Conservation (phyloP, 2,797 vertebrate species). For the Fringilla coelebs region DNA sequence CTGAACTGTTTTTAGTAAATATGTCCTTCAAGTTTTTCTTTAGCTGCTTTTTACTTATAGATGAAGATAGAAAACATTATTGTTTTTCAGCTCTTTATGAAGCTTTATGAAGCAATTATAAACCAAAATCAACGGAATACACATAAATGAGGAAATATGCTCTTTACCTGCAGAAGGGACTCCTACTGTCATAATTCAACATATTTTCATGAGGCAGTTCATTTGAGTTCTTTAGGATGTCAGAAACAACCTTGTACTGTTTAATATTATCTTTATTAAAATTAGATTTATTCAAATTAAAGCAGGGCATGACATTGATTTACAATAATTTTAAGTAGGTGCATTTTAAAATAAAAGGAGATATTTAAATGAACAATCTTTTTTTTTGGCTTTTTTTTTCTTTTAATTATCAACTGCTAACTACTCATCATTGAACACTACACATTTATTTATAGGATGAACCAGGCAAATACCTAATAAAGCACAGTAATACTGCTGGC, state of each 20-base stretch:
- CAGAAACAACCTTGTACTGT: conserved; percentile 4
- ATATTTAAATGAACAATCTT: conserved; percentile 4
- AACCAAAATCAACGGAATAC: neutral
- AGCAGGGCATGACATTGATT: conserved; percentile 39
- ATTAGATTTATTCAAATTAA: conserved; percentile 44
- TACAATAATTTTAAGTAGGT: conserved; percentile 13
- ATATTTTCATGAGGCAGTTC: neutral
- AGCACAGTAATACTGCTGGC: neutral
- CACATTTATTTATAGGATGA: conserved; percentile 32
- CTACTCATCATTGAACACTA: neutral
- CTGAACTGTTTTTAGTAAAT: neutral
- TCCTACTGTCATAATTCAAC: neutral
- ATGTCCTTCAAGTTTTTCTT: neutral
- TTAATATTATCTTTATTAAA: conserved; percentile 44
- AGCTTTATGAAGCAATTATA: conserved; percentile 26
- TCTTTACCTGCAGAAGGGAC: neutral
- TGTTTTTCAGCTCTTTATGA: conserved; percentile 18
- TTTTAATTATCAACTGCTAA: conserved; percentile 12
- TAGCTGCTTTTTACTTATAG: neutral
- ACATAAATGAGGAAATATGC: neutral
- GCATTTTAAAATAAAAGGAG: conserved; percentile 26
- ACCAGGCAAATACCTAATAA: conserved; percentile 25
- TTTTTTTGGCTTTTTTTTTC: neutral
- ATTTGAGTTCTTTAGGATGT: neutral
- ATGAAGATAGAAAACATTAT: neutral